These are phyloP conservation scores for Apis cerana DNA, from an alignment of 1,140 invertebrate genomes.

Conservation along the genomic window DNA sequence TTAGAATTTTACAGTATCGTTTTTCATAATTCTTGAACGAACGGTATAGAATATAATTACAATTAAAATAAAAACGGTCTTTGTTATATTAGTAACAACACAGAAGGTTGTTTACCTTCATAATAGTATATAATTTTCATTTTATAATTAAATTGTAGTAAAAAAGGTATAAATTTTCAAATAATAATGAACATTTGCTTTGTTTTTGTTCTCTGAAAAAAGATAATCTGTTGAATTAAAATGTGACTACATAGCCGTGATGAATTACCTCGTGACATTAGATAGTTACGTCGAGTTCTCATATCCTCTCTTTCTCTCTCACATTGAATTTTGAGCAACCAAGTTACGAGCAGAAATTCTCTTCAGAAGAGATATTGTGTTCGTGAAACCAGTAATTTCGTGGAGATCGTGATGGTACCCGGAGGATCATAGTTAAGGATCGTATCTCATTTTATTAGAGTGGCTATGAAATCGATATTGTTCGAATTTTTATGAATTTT, in stretches of 20 bases:
- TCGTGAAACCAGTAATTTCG: slow-evolving; percentile 7
- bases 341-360: background rate
- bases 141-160: background rate
- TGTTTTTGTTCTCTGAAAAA: background rate
- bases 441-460: background rate
- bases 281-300: background rate
- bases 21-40: no score
- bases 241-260: background rate
- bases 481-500: no score
- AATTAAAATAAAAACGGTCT: no score
- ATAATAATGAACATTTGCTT: background rate
- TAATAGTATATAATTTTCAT: no score
- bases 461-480: background rate
- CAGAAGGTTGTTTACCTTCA: no score
- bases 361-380: background rate
- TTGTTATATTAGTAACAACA: no score
- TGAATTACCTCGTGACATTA: slow-evolving; percentile 18
- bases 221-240: background rate
- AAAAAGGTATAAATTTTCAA: background rate
- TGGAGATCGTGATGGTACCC: slow-evolving; percentile 3
- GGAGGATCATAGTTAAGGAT: background rate
- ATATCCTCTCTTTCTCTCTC: background rate
- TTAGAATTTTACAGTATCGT: no score
- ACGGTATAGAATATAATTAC: no score
- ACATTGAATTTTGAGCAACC: background rate